A percentile compares a stretch with the other conserved stretches of the same genome.
Conservation (phyloP, 35 echinoderm and acorn worm genomes). For the Anneissia japonica region DNA sequence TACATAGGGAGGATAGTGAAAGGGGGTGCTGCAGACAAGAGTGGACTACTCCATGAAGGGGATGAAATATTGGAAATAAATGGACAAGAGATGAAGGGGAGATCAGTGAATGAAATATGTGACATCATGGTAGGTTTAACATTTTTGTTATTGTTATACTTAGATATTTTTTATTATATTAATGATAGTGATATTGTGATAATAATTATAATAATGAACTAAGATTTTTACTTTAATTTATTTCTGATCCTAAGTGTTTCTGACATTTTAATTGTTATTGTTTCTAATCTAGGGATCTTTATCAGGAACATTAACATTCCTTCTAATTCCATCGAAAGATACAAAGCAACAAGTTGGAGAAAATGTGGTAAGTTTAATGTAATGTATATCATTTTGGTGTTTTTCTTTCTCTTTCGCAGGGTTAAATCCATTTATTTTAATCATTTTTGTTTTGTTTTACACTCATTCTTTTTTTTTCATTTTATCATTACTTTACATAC, state of each 20-base stretch:
- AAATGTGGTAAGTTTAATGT: neutral
- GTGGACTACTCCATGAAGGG: slow-evolving; percentile 89
- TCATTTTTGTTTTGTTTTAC: too few relatives aligned
- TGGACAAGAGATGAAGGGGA: slow-evolving; percentile 64
- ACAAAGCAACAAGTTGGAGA: neutral
- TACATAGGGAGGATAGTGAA: slow-evolving; percentile 87
- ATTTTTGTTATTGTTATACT: too few relatives aligned
- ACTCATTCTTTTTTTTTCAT: too few relatives aligned
- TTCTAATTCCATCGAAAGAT: slow-evolving; percentile 38
- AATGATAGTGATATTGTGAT: neutral
- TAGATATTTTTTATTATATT: too few relatives aligned
- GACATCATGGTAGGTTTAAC: slow-evolving; percentile 73
- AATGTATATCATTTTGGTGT: too few relatives aligned
- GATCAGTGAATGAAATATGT: slow-evolving; percentile 88
- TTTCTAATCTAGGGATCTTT: slow-evolving; percentile 24
- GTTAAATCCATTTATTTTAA: too few relatives aligned
- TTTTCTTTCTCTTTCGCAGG: too few relatives aligned
- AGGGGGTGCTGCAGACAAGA: slow-evolving; percentile 91
- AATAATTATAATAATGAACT: neutral
- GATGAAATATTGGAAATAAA: slow-evolving; percentile 96
- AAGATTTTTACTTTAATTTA: neutral
- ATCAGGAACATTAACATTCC: slow-evolving; percentile 63
- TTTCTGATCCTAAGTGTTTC: neutral
- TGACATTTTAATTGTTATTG: neutral
- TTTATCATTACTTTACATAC: too few relatives aligned